Conservation (phyloP, 2,888 invertebrate genomes). For the Chironomus riparius region DNA sequence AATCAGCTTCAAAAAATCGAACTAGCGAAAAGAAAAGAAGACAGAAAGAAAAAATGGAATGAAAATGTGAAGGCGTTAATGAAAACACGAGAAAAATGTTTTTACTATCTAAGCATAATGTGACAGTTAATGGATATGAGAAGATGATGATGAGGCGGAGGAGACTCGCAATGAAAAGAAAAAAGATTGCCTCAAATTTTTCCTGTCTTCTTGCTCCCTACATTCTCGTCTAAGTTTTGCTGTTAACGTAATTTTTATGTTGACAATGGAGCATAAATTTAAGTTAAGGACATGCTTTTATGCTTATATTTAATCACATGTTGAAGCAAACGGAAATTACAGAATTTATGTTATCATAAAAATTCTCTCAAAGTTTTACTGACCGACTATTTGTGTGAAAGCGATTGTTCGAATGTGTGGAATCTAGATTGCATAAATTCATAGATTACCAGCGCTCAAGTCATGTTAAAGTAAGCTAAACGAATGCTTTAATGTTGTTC, state of each 20-base stretch:
- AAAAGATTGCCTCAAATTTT: neutral
- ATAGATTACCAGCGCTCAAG: too few relatives aligned
- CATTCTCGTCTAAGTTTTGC: neutral
- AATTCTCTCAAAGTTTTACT: too few relatives aligned
- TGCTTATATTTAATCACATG: neutral
- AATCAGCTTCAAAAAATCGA: neutral
- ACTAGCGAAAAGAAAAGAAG: neutral
- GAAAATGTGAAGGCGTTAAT: neutral
- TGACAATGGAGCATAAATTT: neutral
- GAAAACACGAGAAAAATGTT: neutral
- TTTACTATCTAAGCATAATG: conserved; percentile 3
- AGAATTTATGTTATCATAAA: neutral
- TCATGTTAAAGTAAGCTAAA: too few relatives aligned
- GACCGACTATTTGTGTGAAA: too few relatives aligned
- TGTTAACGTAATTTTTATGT: too few relatives aligned
- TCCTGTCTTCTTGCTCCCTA: neutral
- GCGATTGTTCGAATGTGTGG: too few relatives aligned
- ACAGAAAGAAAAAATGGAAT: neutral
- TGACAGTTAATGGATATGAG: neutral
- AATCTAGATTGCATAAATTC: too few relatives aligned
- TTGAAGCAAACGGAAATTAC: neutral
- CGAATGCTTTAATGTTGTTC: too few relatives aligned
- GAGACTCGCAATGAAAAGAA: neutral
- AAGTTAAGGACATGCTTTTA: neutral
- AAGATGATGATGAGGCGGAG: neutral